Evolutionary conservation across 37 sponge, comb jelly and placozoan genomes (phyloP), one percentile per base, ranked within the genome.

Genomic region (Oopsacas minuta): DNA sequence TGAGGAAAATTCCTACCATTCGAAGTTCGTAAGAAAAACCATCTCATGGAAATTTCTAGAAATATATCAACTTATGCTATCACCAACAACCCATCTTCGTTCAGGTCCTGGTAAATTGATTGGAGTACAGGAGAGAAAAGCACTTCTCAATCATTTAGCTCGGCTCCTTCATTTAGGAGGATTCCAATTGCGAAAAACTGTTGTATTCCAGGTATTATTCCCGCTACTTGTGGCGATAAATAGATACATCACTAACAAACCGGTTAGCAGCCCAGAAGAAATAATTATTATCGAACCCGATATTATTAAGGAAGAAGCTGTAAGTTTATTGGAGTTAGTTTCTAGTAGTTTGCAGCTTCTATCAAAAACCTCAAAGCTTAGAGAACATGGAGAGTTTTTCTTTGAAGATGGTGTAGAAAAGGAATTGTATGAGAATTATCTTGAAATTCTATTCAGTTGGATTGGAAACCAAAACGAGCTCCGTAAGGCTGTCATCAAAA

Each of bases 361-460:
- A 12, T 61, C 75, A 25, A 61, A 61, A 12, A n/a, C 32, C 75
- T 25, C 28, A 3, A n/a, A 61, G 1, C 75, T 32, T 3, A n/a
- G 75, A 61, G 49, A 42, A 8, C 49, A 42, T 17, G 32, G 28
- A 12, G 75, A 61, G 75, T 61, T 61, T n/a, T 61, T 61, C 75
- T 61, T 61, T 61, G 75, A 61, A 61, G 28, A 61, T 61, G 75
- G 75, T 3, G 30, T 32, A 61, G 75, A 61, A n/a, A 61, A 61
- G 22, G 17, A 61, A 61, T n/a, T 61, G 7, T 61, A 61, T 34
- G 75, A 61, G 20, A 12, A 61, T 61, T 61, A 61, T 61, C 30
- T 61, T 10, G 75, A 12, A 12, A 61, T 61, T 25, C 30, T 61
- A 61, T 61, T 61, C 75, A 61, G 75, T 12, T 61, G 75, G 75